Evolutionary conservation across 2,113 vertebrate genomes (phyloP).

Genomic region (Prochilodus magdalenae): DNA sequence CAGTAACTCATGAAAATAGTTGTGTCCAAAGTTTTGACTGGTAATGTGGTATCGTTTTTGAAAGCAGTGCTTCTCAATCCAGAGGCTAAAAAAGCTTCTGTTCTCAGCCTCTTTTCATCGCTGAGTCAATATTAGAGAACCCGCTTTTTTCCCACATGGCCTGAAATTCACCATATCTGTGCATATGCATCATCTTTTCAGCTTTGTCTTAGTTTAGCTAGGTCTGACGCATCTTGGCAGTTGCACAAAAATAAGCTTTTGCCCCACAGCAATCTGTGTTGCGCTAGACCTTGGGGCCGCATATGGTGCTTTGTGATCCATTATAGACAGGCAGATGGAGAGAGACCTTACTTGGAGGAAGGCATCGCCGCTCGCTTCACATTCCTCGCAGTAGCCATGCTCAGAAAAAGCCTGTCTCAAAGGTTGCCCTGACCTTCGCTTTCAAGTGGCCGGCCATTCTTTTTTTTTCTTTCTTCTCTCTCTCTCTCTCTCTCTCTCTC

Average conservation of each 20-base stretch:
- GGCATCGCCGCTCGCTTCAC: constrained; percentile 7
- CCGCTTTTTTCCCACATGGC: neutral
- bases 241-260: constrained; percentile 38
- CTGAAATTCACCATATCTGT: constrained; percentile 10
- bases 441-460: constrained; percentile 49
- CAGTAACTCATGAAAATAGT: too few species aligned
- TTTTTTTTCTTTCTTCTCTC: constrained; percentile 20
- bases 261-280: constrained; percentile 50
- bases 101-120: neutral
- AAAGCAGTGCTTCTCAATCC: neutral
- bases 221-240: constrained; percentile 17
- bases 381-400: constrained; percentile 53
- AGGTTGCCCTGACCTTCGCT: constrained; percentile 59
- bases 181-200: neutral
- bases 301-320: constrained; percentile 59
- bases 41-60: too few species aligned
- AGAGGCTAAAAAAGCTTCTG: neutral
- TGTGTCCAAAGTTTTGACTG: too few species aligned
- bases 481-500: constrained; percentile 33
- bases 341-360: constrained; percentile 33
- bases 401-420: constrained; percentile 55
- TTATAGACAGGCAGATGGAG: constrained; percentile 64
- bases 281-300: constrained; percentile 43
- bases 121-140: constrained; percentile 4
- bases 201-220: constrained; percentile 9